phyloP scores from a whole-genome alignment of 1,140 invertebrate genomes.

The Sesamia nonagrioides region DNA sequence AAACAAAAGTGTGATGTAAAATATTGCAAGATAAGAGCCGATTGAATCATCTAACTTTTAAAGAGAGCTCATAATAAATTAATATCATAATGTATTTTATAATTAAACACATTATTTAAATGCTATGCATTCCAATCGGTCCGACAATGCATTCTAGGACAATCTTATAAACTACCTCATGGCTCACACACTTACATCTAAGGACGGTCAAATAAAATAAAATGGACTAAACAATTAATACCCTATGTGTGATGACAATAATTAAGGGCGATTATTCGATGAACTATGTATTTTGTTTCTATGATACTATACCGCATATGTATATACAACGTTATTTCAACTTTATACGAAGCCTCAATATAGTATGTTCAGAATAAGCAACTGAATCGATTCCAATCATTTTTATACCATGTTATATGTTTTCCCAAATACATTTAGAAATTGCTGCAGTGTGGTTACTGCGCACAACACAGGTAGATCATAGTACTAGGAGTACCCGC shows the following conservation, averaged over 20 bases:
- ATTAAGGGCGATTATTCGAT: background rate
- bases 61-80: slow-evolving; percentile 61
- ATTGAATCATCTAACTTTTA: slow-evolving; percentile 38
- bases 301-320: no score
- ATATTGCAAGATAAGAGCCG: slow-evolving; percentile 36
- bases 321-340: no score
- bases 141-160: slow-evolving; percentile 41
- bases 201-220: slow-evolving; percentile 73
- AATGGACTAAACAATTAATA: slow-evolving; percentile 51
- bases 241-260: background rate
- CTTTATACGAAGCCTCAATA: no score
- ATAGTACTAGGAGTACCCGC: no score
- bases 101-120: slow-evolving; percentile 58
- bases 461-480: no score
- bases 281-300: no score
- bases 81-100: slow-evolving; percentile 36
- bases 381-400: no score
- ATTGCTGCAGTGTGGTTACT: no score
- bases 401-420: no score
- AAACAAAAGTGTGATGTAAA: slow-evolving; percentile 21
- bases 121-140: slow-evolving; percentile 59
- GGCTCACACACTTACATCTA: slow-evolving; percentile 60
- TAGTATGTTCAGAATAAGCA: no score
- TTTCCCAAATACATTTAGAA: no score
- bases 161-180: slow-evolving; percentile 37